phyloP scores from a whole-genome alignment of 2,888 invertebrate genomes.

The Temnothorax unifasciatus region DNA sequence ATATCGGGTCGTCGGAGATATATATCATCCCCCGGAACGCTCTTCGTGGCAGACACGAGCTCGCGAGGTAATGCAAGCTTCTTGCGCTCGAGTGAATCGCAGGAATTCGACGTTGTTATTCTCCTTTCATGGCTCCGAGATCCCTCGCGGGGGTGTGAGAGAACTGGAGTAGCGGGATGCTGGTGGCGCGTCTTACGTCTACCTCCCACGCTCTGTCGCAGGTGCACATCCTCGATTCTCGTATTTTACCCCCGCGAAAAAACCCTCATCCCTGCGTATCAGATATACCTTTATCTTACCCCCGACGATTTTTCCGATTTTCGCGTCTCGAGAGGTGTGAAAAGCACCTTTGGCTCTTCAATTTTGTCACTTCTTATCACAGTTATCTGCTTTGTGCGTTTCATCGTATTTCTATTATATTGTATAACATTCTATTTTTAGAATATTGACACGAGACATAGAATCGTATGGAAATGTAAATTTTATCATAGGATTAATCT shows the following conservation, averaged over 20 bases:
- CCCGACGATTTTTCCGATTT: conserved; percentile 30
- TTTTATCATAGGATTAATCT: conserved; percentile 12
- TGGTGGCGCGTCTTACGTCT: conserved; percentile 27
- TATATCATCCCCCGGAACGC: conserved; percentile 56
- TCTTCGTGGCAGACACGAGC: conserved; percentile 41
- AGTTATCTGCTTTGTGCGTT: background rate
- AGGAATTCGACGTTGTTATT: conserved; percentile 73
- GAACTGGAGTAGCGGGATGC: conserved; percentile 13
- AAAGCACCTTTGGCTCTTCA: background rate
- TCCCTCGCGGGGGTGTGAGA: conserved; percentile 12
- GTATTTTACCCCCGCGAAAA: conserved; percentile 54
- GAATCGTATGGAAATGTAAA: background rate
- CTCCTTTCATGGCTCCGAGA: conserved; percentile 61
- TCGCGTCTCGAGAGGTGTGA: conserved; percentile 34
- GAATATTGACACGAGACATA: background rate
- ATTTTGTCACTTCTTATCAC: background rate
- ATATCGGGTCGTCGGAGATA: conserved; percentile 55
- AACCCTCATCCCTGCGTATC: conserved; percentile 33
- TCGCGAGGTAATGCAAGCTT: conserved; percentile 57
- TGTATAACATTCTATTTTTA: background rate
- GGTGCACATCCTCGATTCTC: conserved; percentile 62
- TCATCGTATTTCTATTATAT: background rate
- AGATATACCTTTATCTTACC: conserved; percentile 29
- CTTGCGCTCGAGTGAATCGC: conserved; percentile 65
- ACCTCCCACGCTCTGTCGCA: conserved; percentile 72